Conservation (phyloP, 2,797 vertebrate genomes). For the Pseudomugil tenellus region DNA sequence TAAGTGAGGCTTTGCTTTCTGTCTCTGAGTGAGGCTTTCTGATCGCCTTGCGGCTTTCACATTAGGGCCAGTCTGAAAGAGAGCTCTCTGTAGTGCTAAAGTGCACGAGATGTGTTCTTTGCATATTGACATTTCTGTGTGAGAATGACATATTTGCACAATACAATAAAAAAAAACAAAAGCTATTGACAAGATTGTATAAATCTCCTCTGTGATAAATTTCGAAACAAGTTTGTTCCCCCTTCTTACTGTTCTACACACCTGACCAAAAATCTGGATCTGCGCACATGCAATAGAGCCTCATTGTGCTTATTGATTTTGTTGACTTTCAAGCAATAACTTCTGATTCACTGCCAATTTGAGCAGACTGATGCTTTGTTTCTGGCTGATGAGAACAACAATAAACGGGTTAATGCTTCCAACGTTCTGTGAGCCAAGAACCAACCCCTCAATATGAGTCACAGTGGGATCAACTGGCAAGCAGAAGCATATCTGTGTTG, state of each 20-base stretch:
- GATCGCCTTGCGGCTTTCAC: constrained; percentile 16
- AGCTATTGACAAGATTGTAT: background rate
- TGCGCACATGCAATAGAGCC: constrained; percentile 21
- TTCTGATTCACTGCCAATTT: constrained; percentile 61
- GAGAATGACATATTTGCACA: constrained; percentile 27
- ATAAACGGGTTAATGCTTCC: constrained; percentile 69
- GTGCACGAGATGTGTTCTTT: constrained; percentile 1
- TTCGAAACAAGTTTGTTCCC: constrained; percentile 25
- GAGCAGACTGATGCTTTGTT: constrained; percentile 63
- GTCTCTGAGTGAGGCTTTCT: constrained; percentile 35
- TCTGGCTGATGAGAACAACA: constrained; percentile 66
- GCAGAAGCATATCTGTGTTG: constrained; percentile 56
- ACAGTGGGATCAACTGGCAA: constrained; percentile 71
- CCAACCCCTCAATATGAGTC: constrained; percentile 68
- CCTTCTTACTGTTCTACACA: constrained; percentile 39
- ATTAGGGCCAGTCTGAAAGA: background rate
- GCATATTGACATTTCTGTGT: background rate
- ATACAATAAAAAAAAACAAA: constrained; percentile 12
- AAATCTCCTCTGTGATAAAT: constrained; percentile 14
- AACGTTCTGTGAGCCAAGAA: constrained; percentile 53
- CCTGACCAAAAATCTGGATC: constrained; percentile 49
- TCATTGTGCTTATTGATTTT: constrained; percentile 63
- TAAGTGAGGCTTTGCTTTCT: constrained; percentile 46
- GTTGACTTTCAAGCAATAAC: constrained; percentile 67
- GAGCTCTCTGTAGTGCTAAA: constrained; percentile 63